Percentiles rank a stretch among this genome's conserved stretches.
Evolutionary conservation across 1,140 invertebrate species (phyloP).

Genomic region (Vanessa atalanta): DNA sequence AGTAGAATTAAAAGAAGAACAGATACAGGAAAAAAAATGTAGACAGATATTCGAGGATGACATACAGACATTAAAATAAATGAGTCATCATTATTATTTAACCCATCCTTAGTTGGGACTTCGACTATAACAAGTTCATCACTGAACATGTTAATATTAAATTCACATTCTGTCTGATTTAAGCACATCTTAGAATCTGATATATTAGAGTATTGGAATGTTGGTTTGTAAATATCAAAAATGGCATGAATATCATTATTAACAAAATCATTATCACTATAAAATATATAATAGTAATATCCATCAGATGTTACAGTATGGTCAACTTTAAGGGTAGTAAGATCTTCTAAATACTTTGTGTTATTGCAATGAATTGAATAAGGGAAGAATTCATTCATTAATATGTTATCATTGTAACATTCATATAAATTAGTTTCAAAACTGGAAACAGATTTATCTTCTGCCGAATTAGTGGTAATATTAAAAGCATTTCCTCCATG

Average conservation of each 20-base stretch:
- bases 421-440: constrained; percentile 88
- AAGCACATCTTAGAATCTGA: constrained; percentile 85
- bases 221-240: constrained; percentile 92
- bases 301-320: constrained; percentile 87
- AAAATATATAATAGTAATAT: constrained; percentile 94
- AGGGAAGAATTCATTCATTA: constrained; percentile 85
- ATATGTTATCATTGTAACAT: constrained; percentile 87
- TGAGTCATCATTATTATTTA: constrained; percentile 87
- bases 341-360: constrained; percentile 84
- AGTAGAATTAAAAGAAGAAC: constrained; percentile 87
- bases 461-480: constrained; percentile 74
- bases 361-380: constrained; percentile 84
- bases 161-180: constrained; percentile 88
- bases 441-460: constrained; percentile 86
- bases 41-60: constrained; percentile 87
- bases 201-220: constrained; percentile 88
- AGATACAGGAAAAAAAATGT: constrained; percentile 88
- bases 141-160: constrained; percentile 85
- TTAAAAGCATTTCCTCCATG: constrained; percentile 88
- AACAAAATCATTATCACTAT: constrained; percentile 90
- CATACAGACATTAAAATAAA: constrained; percentile 87
- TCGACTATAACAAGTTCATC: constrained; percentile 90
- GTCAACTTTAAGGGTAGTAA: constrained; percentile 82
- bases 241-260: constrained; percentile 90
- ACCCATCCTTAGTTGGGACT: constrained; percentile 89